These are phyloP conservation scores for Poeciliopsis turneri DNA, from an alignment of 2,797 vertebrate genomes.

Conservation along the genomic window DNA sequence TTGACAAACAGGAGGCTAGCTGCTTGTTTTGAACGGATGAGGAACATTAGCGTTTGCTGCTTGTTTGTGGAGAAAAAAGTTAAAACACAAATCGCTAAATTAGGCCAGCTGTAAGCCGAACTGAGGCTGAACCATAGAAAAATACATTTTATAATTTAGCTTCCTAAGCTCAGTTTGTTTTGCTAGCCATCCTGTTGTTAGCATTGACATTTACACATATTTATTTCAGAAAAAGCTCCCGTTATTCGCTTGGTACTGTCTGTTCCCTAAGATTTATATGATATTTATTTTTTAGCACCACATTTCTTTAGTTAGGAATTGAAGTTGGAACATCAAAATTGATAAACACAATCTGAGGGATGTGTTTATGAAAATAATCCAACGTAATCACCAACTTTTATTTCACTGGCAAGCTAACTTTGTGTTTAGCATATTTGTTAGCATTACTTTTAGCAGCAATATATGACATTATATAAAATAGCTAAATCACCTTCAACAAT, in stretches of 20 bases:
- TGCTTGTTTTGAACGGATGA: constrained; percentile 41
- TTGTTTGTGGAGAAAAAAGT: constrained; percentile 26
- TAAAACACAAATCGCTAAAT: constrained; percentile 21
- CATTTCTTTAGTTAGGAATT: neutral
- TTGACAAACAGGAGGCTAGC: constrained; percentile 69
- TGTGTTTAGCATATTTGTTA: neutral
- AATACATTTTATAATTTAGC: constrained; percentile 35
- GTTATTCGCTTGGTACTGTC: constrained; percentile 33
- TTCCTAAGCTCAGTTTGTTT: constrained; percentile 40
- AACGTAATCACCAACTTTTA: neutral
- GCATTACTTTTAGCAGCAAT: neutral
- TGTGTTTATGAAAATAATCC: neutral
- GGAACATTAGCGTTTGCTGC: constrained; percentile 23
- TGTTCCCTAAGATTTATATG: neutral
- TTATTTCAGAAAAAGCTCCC: constrained; percentile 52
- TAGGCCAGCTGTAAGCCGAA: constrained; percentile 22
- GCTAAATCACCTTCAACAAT: neutral
- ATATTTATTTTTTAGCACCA: neutral
- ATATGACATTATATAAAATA: constrained; percentile 5
- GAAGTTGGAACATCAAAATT: neutral
- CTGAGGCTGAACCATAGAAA: constrained; percentile 19
- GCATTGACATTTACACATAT: constrained; percentile 71
- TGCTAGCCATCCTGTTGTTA: constrained; percentile 74
- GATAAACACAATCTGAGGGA: neutral
- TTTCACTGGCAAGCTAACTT: neutral